phyloP scores from a whole-genome alignment of 2,888 invertebrate species.

The Torymus texanus region DNA sequence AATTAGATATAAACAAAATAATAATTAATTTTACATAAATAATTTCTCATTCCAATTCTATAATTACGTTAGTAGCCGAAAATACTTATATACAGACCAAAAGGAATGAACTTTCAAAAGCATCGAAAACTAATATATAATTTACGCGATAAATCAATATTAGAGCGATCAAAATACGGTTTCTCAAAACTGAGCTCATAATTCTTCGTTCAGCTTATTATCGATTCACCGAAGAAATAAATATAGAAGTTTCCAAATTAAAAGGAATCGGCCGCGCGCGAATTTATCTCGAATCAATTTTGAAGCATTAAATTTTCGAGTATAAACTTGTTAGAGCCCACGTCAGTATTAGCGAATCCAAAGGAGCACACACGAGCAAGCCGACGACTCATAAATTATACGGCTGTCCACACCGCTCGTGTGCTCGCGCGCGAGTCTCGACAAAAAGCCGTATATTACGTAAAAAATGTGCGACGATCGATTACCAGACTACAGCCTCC shows the following conservation, averaged over 20 bases:
- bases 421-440: no score
- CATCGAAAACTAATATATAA: no score
- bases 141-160: neutral
- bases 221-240: no score
- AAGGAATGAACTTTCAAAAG: no score
- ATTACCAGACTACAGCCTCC: conserved; percentile 9
- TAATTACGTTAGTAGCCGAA: no score
- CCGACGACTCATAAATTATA: conserved; percentile 40
- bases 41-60: no score
- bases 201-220: no score
- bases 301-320: neutral
- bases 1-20: no score
- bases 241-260: neutral
- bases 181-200: neutral
- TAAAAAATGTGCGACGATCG: conserved; percentile 20
- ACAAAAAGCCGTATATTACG: conserved; percentile 20
- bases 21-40: no score
- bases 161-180: neutral
- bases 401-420: conserved; percentile 7
- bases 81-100: no score
- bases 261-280: neutral
- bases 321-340: neutral
- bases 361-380: neutral
- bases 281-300: neutral
- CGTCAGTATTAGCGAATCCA: conserved; percentile 7